Base-by-base conservation (phyloP, 1,140 invertebrate species). In the Drosophila eugracilis region DNA sequence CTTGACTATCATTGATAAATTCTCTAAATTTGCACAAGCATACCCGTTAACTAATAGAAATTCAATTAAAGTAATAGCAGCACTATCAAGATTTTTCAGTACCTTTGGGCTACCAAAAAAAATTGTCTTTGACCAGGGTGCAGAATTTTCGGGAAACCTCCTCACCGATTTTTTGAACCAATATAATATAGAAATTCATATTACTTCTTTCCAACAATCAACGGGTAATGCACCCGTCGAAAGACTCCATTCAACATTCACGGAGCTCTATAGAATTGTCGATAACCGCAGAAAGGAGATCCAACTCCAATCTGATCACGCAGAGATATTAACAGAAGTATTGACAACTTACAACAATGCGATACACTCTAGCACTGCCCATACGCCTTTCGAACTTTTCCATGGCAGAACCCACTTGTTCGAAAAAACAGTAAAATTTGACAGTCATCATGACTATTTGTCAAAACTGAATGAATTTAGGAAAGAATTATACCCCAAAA, bases 351-450 rank as follows among this genome's bases (percentile, higher is more conserved):
- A n/a, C n/a, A n/a, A n/a, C n/a, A n/a, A n/a, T n/a, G n/a, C n/a
- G n/a, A n/a, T n/a, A n/a, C 36, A 37, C 9, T 37, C 36, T 3
- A 17, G 14, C 2, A 37, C 36, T 2, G 6, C 5, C 3, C 36
- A 17, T 17, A 37, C 24, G 4, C 24, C 37, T 5, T 41, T 41
- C 17, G 37, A 41, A 21, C 37, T 41, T 21, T 41, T 41, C 5
- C 39, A 41, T 21, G 39, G 39, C 4, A 41, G 39, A 21, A 41
- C 39, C 3, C 39, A 21, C 39, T 21, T 41, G 4, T 41, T 41
- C 12, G 39, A n/a, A n/a, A n/a, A n/a, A n/a, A 41, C 39, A 12
- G 10, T 41, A 12, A 41, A 12, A 12, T 41, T 21, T 7, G 17
- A 41, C 17, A 21, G 4, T 6, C 37, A 39, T 3, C 37, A 39